Percentiles rank a stretch among this genome's conserved stretches.
These are phyloP conservation scores for Ricordea florida DNA, from an alignment of 92 coral and sea anemone genomes.

Conservation along the genomic window DNA sequence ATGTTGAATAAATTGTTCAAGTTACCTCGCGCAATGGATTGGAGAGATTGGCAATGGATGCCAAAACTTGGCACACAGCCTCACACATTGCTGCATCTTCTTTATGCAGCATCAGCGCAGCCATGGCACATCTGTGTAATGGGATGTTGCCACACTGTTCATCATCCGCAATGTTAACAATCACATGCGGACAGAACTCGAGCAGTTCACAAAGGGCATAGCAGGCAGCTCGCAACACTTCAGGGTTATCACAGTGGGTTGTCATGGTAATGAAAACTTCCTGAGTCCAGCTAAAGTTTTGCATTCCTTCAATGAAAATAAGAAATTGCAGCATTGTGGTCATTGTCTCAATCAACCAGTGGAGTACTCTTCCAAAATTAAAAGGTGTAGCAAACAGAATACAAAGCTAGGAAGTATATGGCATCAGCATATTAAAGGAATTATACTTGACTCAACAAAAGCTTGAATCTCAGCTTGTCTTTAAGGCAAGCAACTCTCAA, in stretches of 20 bases:
- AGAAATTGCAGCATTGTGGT: not conserved
- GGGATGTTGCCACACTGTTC: conserved; percentile 50
- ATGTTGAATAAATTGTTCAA: not conserved
- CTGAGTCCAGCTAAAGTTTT: conserved; percentile 65
- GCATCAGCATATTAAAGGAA: too few species aligned
- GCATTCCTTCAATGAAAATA: conserved; percentile 33
- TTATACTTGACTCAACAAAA: too few species aligned
- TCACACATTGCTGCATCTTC: conserved; percentile 57
- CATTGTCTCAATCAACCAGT: too few species aligned
- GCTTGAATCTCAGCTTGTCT: too few species aligned
- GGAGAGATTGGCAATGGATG: conserved; percentile 58
- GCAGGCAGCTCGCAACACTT: conserved; percentile 68
- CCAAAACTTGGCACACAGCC: conserved; percentile 67
- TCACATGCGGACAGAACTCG: conserved; percentile 61
- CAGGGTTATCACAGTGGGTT: conserved; percentile 74
- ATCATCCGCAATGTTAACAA: conserved; percentile 63
- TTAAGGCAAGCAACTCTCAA: too few species aligned
- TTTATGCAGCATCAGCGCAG: conserved; percentile 67
- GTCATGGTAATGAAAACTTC: conserved; percentile 78
- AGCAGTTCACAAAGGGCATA: conserved; percentile 62
- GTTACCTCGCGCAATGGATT: conserved; percentile 72
- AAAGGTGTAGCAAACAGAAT: too few species aligned
- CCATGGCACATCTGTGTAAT: conserved; percentile 65
- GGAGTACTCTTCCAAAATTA: too few species aligned
- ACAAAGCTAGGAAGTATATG: too few species aligned